Conservation (phyloP, 2,888 invertebrate genomes). For the Dicyrtoma fusca region DNA sequence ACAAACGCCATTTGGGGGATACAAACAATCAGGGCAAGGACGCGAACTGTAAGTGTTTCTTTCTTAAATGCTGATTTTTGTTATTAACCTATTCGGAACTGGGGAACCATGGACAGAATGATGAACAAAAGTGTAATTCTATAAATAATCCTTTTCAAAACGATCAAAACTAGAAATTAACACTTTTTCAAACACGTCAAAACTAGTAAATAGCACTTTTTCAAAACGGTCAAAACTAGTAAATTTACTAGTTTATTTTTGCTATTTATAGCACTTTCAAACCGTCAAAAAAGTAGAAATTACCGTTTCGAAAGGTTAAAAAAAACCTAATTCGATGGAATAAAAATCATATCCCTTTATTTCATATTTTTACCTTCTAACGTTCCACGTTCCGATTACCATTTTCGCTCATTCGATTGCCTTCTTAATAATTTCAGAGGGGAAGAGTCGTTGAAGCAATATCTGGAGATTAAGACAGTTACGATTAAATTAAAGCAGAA, state of each 20-base stretch:
- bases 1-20: constrained; percentile 88
- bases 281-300: neutral
- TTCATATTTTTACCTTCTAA: too few relatives aligned
- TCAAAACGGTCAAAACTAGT: too few relatives aligned
- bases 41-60: constrained; percentile 66
- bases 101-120: too few relatives aligned
- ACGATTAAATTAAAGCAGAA: constrained; percentile 64
- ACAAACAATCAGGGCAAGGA: constrained; percentile 82
- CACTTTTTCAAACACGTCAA: too few relatives aligned
- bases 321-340: too few relatives aligned
- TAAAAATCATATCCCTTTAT: too few relatives aligned
- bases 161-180: too few relatives aligned
- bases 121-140: neutral
- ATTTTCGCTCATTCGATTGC: neutral
- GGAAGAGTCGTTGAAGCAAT: constrained; percentile 75
- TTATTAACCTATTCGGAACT: too few relatives aligned
- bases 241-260: neutral
- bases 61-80: constrained; percentile 1
- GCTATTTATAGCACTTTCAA: neutral
- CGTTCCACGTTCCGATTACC: too few relatives aligned
- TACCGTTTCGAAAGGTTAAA: neutral
- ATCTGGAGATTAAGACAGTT: constrained; percentile 78
- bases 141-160: neutral
- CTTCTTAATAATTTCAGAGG: constrained; percentile 65
- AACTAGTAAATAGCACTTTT: too few relatives aligned